These are phyloP conservation scores for Ibycter americanus DNA, from an alignment of 2,797 vertebrate species.

Conservation along the genomic window DNA sequence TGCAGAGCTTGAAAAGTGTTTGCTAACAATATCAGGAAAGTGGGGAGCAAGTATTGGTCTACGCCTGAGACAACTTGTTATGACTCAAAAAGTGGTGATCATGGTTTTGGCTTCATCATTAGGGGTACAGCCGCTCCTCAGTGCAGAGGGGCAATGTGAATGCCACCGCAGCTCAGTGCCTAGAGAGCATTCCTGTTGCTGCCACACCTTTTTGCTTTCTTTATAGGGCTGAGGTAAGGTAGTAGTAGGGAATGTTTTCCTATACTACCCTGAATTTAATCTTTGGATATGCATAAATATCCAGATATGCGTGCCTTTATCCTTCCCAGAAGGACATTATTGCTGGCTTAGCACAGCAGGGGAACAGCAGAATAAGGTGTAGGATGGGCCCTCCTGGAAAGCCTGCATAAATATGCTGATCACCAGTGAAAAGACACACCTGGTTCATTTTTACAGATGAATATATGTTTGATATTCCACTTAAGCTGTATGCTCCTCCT, in stretches of 20 bases:
- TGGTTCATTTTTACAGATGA: neutral
- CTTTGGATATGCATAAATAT: neutral
- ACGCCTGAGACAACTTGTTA: neutral
- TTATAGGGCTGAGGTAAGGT: neutral
- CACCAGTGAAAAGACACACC: neutral
- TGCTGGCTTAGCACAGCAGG: neutral
- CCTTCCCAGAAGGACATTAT: neutral
- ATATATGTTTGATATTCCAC: neutral
- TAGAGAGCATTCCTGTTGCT: neutral
- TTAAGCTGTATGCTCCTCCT: neutral
- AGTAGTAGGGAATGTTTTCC: neutral
- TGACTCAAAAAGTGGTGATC: neutral
- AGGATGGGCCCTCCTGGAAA: neutral
- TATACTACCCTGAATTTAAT: neutral
- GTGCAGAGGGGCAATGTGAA: neutral
- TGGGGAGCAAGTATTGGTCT: neutral
- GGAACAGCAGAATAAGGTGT: neutral
- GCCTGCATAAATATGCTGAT: neutral
- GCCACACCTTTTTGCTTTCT: neutral
- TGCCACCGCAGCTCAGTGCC: neutral
- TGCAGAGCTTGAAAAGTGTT: neutral
- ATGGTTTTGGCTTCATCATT: neutral
- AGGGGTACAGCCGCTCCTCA: rapidly evolving
- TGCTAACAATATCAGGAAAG: neutral
- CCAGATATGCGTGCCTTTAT: neutral